Conservation (phyloP, 2,113 vertebrate genomes). For the Onychostruthus taczanowskii region DNA sequence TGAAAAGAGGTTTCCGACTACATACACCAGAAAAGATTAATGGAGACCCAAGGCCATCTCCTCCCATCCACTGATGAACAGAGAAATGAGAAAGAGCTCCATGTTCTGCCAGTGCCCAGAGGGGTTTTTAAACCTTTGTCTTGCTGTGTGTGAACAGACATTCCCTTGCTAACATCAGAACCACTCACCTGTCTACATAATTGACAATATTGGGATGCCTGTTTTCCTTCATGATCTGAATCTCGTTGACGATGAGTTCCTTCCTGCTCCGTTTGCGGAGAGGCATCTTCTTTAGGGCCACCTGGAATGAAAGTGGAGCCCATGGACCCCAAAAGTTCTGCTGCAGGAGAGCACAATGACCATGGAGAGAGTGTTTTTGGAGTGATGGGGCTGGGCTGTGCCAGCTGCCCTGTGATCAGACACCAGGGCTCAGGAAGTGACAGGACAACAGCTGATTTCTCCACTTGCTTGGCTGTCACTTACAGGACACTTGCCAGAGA, state of each 20-base stretch:
- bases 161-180: rapidly evolving
- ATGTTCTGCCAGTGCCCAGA: not conserved
- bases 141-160: not conserved
- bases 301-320: constrained; percentile 72
- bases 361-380: not conserved
- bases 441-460: not conserved
- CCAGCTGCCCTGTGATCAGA: not conserved
- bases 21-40: not conserved
- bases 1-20: not conserved
- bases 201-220: constrained; percentile 98
- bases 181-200: constrained; percentile 93
- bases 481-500: not conserved
- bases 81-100: not conserved
- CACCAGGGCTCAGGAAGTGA: not conserved
- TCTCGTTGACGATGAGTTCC: constrained; percentile 97
- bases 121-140: not conserved
- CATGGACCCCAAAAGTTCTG: not conserved
- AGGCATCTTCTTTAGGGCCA: constrained; percentile 99
- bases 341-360: not conserved
- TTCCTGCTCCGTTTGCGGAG: constrained; percentile 87
- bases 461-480: not conserved
- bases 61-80: not conserved
- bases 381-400: not conserved
- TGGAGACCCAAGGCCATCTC: not conserved
- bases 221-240: constrained; percentile 99